Evolutionary conservation across 2,797 vertebrate species (phyloP).

Genomic region (Protosalanx chinensis): DNA sequence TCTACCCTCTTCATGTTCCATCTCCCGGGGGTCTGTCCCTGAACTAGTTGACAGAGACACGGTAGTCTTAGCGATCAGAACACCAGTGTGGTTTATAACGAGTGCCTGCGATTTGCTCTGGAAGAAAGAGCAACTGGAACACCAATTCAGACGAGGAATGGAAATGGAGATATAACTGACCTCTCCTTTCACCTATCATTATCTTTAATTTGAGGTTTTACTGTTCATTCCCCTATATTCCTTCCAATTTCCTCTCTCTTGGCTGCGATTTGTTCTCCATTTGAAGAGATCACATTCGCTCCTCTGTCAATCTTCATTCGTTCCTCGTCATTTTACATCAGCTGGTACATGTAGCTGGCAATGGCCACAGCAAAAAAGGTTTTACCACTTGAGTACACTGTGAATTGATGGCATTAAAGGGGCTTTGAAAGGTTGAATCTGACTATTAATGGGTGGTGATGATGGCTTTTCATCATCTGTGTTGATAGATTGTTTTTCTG

Average conservation of each 20-base stretch:
- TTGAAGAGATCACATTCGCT: neutral
- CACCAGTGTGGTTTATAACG: neutral
- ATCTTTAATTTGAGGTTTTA: constrained; percentile 8
- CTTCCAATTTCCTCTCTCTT: constrained; percentile 14
- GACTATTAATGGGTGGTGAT: constrained; percentile 1
- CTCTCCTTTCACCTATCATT: constrained; percentile 3
- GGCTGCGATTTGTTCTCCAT: neutral
- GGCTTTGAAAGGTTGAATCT: constrained; percentile 12
- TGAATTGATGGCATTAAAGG: constrained; percentile 10
- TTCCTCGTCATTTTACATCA: neutral
- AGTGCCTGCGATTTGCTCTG: constrained; percentile 3
- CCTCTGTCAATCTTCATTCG: constrained; percentile 3
- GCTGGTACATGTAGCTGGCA: neutral
- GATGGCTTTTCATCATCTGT: constrained; percentile 1
- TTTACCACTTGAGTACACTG: neutral
- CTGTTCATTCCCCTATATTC: neutral
- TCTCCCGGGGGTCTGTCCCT: neutral
- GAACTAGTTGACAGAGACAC: constrained; percentile 4
- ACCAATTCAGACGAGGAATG: constrained; percentile 12
- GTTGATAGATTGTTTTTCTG: neutral
- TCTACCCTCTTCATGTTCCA: neutral
- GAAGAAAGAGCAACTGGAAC: constrained; percentile 12
- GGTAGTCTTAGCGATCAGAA: neutral
- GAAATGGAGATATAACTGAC: constrained; percentile 2
- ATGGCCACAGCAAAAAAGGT: neutral